A percentile compares a stretch with the other conserved stretches of the same genome.
These are phyloP conservation scores for Standfussiana lucernea DNA, from an alignment of 2,888 invertebrate genomes.

Conservation along the genomic window DNA sequence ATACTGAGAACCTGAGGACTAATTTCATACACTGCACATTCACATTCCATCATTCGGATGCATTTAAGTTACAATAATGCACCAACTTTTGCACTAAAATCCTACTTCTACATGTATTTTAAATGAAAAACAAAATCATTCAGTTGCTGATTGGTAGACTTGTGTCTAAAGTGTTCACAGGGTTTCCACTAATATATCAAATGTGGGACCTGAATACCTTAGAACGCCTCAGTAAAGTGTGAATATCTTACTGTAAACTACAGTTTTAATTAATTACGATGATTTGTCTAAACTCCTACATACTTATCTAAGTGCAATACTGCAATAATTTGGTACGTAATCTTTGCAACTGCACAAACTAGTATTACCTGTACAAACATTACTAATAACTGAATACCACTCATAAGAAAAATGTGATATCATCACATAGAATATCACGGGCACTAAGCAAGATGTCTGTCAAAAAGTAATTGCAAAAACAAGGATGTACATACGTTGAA, in stretches of 20 bases:
- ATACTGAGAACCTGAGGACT: slow-evolving; percentile 1
- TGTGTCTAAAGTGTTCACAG: neutral
- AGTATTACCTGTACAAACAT: neutral
- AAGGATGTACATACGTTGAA: slow-evolving; percentile 18
- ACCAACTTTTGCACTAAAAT: no score
- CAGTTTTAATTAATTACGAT: neutral
- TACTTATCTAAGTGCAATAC: neutral
- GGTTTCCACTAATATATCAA: neutral
- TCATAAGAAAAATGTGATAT: slow-evolving; percentile 39
- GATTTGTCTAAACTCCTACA: neutral
- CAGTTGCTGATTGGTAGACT: neutral
- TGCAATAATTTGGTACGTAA: neutral
- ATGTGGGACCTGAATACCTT: neutral
- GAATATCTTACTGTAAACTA: neutral
- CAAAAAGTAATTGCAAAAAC: slow-evolving; percentile 34
- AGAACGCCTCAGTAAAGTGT: no score
- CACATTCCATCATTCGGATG: neutral
- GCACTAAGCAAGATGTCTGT: slow-evolving; percentile 4
- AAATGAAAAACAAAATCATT: neutral
- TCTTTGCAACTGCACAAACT: neutral
- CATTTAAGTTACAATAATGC: neutral
- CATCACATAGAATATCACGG: slow-evolving; percentile 30
- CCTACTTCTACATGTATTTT: neutral
- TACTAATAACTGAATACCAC: neutral
- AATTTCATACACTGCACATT: slow-evolving; percentile 4